phyloP scores from a whole-genome alignment of 2,113 vertebrate species.

The Candoia aspera region DNA sequence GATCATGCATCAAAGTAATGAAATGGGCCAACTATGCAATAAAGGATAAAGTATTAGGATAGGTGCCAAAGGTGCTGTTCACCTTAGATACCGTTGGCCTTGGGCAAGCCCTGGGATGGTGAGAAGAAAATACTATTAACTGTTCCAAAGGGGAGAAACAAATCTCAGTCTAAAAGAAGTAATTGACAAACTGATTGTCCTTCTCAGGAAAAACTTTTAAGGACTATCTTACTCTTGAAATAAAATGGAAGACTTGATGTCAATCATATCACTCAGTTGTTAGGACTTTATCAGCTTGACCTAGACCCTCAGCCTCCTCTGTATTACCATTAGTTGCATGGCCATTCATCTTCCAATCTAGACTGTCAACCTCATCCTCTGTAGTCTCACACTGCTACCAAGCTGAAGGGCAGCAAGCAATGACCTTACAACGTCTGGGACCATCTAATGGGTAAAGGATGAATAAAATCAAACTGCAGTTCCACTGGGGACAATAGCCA shows the following conservation, averaged over 20 bases:
- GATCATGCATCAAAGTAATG: background rate
- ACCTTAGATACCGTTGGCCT: background rate
- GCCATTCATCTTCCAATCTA: background rate
- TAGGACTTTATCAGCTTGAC: background rate
- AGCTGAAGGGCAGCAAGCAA: background rate
- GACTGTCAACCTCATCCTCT: background rate
- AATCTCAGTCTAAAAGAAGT: background rate
- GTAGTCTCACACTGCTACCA: background rate
- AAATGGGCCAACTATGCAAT: background rate
- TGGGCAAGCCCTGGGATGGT: too few species aligned
- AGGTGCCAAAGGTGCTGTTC: background rate
- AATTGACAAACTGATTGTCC: background rate
- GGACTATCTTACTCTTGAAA: background rate
- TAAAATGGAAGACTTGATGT: background rate
- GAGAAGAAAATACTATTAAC: background rate
- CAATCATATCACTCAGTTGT: too few species aligned
- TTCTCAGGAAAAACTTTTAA: background rate
- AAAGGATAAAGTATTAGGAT: background rate
- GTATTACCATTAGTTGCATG: background rate
- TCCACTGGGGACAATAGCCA: background rate
- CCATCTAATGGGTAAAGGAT: background rate
- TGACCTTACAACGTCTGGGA: background rate
- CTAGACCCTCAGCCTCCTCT: background rate
- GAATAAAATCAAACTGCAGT: background rate
- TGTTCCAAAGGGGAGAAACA: background rate